phyloP scores from a whole-genome alignment of 2,888 invertebrate genomes.

The Ctenicera cuprea region DNA sequence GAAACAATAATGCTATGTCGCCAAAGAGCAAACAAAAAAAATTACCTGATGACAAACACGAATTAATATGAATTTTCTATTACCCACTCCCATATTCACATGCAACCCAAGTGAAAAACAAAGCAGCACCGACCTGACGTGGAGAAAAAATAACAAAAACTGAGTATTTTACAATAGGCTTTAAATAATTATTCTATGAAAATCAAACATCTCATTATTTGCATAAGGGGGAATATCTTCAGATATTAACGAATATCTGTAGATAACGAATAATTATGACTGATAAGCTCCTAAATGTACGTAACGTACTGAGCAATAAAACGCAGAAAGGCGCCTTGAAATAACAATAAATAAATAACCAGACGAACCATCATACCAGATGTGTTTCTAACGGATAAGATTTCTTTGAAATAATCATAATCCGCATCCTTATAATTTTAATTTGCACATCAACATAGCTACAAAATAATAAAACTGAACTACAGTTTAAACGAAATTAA shows the following conservation, averaged over 20 bases:
- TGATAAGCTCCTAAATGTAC: slow-evolving; percentile 53
- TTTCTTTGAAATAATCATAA: not conserved
- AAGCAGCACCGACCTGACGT: slow-evolving; percentile 30
- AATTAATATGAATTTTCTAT: not conserved
- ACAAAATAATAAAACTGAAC: not conserved
- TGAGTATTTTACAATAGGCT: slow-evolving; percentile 48
- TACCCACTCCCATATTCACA: not conserved
- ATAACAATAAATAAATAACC: slow-evolving; percentile 35
- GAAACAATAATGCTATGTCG: slow-evolving; percentile 52
- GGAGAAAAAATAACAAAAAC: slow-evolving; percentile 30
- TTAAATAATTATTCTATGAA: slow-evolving; percentile 53
- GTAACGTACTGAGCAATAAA: slow-evolving; percentile 34
- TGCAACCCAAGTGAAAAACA: not conserved
- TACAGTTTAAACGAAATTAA: not conserved
- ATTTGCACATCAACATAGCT: too few species aligned
- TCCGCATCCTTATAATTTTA: too few species aligned
- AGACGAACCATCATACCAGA: slow-evolving; percentile 26
- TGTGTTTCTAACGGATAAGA: slow-evolving; percentile 6
- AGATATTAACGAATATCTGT: slow-evolving; percentile 58
- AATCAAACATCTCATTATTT: slow-evolving; percentile 54
- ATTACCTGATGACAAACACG: slow-evolving; percentile 43
- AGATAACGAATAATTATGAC: slow-evolving; percentile 57
- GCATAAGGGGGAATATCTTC: slow-evolving; percentile 51
- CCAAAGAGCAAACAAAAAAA: slow-evolving; percentile 52
- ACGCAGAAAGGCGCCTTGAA: slow-evolving; percentile 37